phyloP scores from a whole-genome alignment of 2,888 invertebrate genomes.

The Colletes collaris region DNA sequence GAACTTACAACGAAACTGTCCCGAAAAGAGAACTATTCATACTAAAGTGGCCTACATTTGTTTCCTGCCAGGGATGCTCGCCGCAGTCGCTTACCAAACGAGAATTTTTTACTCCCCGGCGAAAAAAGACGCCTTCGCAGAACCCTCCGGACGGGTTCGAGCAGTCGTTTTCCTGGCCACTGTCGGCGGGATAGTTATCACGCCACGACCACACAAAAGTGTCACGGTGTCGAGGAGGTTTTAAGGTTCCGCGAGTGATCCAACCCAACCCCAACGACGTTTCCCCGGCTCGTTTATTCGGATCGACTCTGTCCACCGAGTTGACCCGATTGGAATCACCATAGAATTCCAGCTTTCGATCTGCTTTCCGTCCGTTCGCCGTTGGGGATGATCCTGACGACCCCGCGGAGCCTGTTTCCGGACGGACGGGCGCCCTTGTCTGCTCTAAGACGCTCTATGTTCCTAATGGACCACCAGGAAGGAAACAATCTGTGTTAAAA shows the following conservation, averaged over 20 bases:
- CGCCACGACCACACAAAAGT: conserved; percentile 28
- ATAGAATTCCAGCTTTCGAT: conserved; percentile 48
- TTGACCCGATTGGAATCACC: conserved; percentile 29
- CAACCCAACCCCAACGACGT: conserved; percentile 51
- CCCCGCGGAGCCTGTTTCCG: neutral
- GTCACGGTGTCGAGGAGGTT: conserved; percentile 47
- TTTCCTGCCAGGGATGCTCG: neutral
- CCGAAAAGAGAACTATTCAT: too few species aligned
- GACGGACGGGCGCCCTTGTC: conserved; percentile 29
- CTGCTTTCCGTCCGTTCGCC: conserved; percentile 35
- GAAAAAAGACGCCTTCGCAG: conserved; percentile 1
- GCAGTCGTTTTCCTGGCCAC: conserved; percentile 9
- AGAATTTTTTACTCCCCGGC: neutral
- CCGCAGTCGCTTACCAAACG: neutral
- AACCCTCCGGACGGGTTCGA: neutral
- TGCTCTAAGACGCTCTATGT: conserved; percentile 63
- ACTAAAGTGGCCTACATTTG: neutral
- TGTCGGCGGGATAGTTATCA: conserved; percentile 46
- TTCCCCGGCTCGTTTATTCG: conserved; percentile 59
- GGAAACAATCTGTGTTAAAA: conserved; percentile 69
- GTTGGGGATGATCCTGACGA: conserved; percentile 20
- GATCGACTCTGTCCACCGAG: conserved; percentile 30
- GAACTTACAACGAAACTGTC: too few species aligned
- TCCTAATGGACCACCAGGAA: conserved; percentile 65
- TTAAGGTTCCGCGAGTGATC: conserved; percentile 48